Percentiles rank a stretch among this genome's conserved stretches.
phyloP scores from a whole-genome alignment of 92 coral and sea anemone species.

The Phymanthus crucifer region DNA sequence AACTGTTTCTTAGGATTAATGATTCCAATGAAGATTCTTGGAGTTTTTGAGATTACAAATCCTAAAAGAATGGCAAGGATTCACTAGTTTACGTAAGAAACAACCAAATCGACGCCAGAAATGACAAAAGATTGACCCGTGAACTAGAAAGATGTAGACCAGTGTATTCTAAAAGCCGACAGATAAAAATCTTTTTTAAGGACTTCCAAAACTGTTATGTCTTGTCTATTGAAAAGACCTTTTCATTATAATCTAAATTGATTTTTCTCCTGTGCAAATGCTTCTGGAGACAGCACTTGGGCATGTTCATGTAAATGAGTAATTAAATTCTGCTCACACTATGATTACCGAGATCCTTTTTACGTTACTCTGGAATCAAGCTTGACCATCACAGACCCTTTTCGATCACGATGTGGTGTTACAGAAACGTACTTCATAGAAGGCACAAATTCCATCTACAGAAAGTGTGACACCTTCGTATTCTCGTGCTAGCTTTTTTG shows the following conservation, averaged over 20 bases:
- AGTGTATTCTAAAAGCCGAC: constrained; percentile 13
- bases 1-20: neutral
- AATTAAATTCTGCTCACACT: neutral
- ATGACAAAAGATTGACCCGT: constrained; percentile 11
- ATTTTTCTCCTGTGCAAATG: neutral
- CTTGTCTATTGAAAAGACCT: constrained; percentile 12
- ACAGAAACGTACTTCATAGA: no score
- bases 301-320: neutral
- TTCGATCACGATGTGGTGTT: no score
- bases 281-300: neutral
- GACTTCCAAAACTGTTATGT: neutral
- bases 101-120: constrained; percentile 3
- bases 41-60: neutral
- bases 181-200: constrained; percentile 16
- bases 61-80: neutral
- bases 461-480: no score
- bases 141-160: neutral
- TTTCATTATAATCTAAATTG: neutral
- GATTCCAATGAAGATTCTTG: neutral
- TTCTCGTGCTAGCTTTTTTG: no score
- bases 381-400: neutral
- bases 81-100: neutral
- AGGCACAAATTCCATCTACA: no score
- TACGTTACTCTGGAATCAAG: neutral
- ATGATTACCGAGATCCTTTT: neutral